Base-by-base conservation (phyloP, 2,888 invertebrate species). In the Lasioglossum vierecki region DNA sequence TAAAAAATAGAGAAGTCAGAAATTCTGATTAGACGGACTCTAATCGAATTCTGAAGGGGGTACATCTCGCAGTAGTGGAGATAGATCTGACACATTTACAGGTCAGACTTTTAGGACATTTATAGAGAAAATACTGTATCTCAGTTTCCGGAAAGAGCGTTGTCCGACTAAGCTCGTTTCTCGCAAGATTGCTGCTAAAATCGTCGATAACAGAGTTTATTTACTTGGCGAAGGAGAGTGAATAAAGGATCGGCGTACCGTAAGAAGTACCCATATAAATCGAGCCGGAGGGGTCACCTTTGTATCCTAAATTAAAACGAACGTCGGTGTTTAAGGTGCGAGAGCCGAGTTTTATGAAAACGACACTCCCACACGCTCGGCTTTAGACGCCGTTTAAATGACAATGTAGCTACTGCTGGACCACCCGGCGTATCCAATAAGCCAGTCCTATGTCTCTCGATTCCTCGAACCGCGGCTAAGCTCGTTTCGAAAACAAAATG, bases 351-450 rank as follows among this genome's bases (percentile, higher is more conserved):
- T 66, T 18, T 46, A 35, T 68, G 49, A 66, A 63, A 26, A 9
- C 9, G 49, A 53, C n/a, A n/a, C n/a, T 49, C 22, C 68, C 22
- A 49, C 9, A 30, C 39, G n/a, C 39, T 35, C 15, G 46, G 49
- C 44, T 49, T 72, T 72, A 30, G 30, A 18, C 15, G 68, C 26
- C 68, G 53, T 39, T 35, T n/a, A 77, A 49, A 66, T 53, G 68
- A n/a, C 35, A 49, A 66, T 30, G 30, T 5, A 35, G 39, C 49
- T 49, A 18, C 68, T 53, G 9, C 53, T 22, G 68, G 76, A 77
- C 76, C 76, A 68, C 76, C 49, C 53, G 49, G 68, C n/a, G 49
- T 6, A 15, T 68, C 76, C 49, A 35, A 68, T 35, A 66, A 46
- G 11, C 13, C 18, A n/a, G 46, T 68, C 66, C 26, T 53, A 39